Percentiles rank a stretch among this genome's conserved stretches.
These are phyloP conservation scores for Heteromurus nitidus DNA, from an alignment of 2,888 invertebrate genomes.

Conservation along the genomic window DNA sequence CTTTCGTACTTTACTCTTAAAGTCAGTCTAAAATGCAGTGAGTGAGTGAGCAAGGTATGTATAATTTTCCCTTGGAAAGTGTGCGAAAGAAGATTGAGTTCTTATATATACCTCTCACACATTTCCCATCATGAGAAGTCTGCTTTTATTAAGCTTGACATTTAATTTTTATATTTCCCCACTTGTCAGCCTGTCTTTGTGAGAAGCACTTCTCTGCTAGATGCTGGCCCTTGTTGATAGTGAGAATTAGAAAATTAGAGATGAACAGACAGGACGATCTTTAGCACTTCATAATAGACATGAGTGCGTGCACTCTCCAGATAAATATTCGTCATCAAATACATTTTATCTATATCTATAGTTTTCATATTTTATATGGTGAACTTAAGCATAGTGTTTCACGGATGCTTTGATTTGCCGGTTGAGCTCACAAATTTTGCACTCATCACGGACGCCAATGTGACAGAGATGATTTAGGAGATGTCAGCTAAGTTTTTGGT, in stretches of 20 bases:
- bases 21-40: constrained; percentile 9
- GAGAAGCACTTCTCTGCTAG: not conserved
- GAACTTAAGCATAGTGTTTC: too few relatives aligned
- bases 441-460: constrained; percentile 34
- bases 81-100: not conserved
- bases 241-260: not conserved
- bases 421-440: constrained; percentile 45
- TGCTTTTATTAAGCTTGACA: constrained; percentile 33
- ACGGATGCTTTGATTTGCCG: constrained; percentile 17
- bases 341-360: too few relatives aligned
- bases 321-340: too few relatives aligned
- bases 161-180: constrained; percentile 33
- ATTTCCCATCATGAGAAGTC: not conserved
- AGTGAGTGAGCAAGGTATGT: constrained; percentile 1
- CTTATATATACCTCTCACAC: too few relatives aligned
- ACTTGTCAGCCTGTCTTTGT: constrained; percentile 16
- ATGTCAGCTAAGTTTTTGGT: not conserved
- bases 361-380: too few relatives aligned
- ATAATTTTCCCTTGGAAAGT: not conserved
- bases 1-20: not conserved
- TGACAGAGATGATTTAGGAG: constrained; percentile 44
- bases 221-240: not conserved
- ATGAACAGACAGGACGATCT: not conserved
- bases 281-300: constrained; percentile 2
- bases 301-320: too few relatives aligned